Conservation (phyloP, 2,797 vertebrate species). For the Yasuhikotakia modesta region DNA sequence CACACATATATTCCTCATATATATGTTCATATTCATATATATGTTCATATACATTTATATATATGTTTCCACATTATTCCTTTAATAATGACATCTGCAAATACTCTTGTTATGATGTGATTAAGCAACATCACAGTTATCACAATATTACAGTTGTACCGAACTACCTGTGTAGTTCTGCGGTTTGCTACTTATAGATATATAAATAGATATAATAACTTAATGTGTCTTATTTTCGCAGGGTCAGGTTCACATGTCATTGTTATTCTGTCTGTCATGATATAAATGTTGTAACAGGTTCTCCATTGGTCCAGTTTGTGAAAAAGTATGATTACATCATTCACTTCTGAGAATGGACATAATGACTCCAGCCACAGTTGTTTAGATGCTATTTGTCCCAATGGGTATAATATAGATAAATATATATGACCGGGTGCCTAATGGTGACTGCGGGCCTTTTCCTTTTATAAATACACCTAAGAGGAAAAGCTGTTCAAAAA, state of each 20-base stretch:
- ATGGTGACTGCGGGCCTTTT: neutral
- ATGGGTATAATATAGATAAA: neutral
- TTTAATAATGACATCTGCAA: too few species aligned
- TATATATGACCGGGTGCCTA: neutral
- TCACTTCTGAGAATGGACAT: neutral
- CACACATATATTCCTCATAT: too few species aligned
- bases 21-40: too few species aligned
- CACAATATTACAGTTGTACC: neutral
- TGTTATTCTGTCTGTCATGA: too few species aligned
- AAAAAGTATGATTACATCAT: neutral
- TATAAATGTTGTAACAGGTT: too few species aligned
- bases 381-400: neutral
- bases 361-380: neutral
- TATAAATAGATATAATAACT: too few species aligned
- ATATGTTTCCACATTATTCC: too few species aligned
- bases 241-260: too few species aligned
- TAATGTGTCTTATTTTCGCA: too few species aligned
- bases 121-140: neutral
- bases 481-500: conserved; percentile 16
- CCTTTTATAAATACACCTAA: neutral
- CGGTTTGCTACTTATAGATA: too few species aligned
- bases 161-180: neutral
- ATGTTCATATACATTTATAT: too few species aligned
- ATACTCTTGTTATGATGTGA: neutral
- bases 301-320: neutral